Percentiles rank a stretch among this genome's conserved stretches.
Conservation (phyloP, 2,113 vertebrate genomes). For the Taxidea taxus region DNA sequence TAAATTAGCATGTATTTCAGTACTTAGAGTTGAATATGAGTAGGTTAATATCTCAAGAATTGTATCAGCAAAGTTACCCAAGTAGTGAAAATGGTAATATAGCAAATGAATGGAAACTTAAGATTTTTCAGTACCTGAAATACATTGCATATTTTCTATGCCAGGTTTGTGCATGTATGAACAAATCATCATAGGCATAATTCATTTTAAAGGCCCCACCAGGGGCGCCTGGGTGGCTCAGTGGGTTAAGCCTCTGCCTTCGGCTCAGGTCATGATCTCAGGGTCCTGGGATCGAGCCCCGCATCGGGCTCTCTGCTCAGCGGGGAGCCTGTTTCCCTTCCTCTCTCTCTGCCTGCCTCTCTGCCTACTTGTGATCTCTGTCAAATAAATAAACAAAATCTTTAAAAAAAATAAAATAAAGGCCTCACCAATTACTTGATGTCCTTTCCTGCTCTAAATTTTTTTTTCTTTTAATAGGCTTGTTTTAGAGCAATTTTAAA, state of each 20-base stretch:
- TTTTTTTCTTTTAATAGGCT: neutral
- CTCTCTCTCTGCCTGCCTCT: too few relatives aligned
- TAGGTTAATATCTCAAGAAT: neutral
- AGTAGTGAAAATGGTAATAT: neutral
- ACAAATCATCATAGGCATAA: neutral
- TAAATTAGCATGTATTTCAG: neutral
- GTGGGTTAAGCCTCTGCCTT: too few relatives aligned
- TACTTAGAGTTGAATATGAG: neutral
- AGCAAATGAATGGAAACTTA: slow-evolving; percentile 18
- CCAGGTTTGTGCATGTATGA: neutral
- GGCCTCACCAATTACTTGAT: neutral
- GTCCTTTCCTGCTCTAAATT: neutral
- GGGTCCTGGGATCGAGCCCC: too few relatives aligned
- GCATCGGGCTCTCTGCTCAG: too few relatives aligned
- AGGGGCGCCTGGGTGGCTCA: too few relatives aligned
- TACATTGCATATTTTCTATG: neutral
- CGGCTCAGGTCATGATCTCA: too few relatives aligned
- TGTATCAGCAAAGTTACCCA: slow-evolving; percentile 8
- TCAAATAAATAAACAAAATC: too few relatives aligned
- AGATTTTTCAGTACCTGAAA: neutral
- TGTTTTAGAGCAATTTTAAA: neutral
- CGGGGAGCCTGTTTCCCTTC: too few relatives aligned
- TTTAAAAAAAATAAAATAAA: too few relatives aligned
- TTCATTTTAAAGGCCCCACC: neutral
- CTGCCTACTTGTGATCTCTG: too few relatives aligned